phyloP scores from a whole-genome alignment of 2,888 invertebrate genomes.

The Tinea pellionella region DNA sequence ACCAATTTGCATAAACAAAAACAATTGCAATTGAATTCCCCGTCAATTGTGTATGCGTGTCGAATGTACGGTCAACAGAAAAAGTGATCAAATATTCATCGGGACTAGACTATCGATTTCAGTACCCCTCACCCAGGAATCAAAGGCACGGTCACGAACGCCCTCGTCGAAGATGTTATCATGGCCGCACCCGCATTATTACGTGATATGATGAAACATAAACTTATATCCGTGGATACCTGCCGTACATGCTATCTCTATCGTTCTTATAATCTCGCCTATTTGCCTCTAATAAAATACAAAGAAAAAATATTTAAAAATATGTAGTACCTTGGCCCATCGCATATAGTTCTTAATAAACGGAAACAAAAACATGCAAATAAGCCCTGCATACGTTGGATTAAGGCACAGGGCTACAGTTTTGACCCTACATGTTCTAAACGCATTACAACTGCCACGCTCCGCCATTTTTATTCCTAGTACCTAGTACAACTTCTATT shows the following conservation, averaged over 20 bases:
- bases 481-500: too few relatives aligned
- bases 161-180: slow-evolving; percentile 60
- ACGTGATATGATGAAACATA: slow-evolving; percentile 38
- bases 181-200: slow-evolving; percentile 47
- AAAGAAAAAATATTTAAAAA: too few relatives aligned
- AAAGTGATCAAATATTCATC: slow-evolving; percentile 61
- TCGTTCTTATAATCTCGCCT: too few relatives aligned
- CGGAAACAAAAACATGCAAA: too few relatives aligned
- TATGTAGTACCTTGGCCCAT: too few relatives aligned
- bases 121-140: slow-evolving; percentile 17
- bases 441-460: too few relatives aligned
- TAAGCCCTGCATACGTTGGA: too few relatives aligned
- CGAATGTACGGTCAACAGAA: slow-evolving; percentile 37
- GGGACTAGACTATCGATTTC: slow-evolving; percentile 42
- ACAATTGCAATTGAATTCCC: slow-evolving; percentile 1
- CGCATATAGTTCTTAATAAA: too few relatives aligned
- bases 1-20: slow-evolving; percentile 39
- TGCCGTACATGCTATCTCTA: background rate
- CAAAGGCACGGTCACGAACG: slow-evolving; percentile 22
- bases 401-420: too few relatives aligned
- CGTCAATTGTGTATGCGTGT: slow-evolving; percentile 21
- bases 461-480: too few relatives aligned
- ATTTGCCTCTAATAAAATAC: too few relatives aligned
- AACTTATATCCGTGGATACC: slow-evolving; percentile 22
- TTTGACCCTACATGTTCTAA: too few relatives aligned